phyloP scores from a whole-genome alignment of 2,113 vertebrate species.

The Nansenia antarctica region DNA sequence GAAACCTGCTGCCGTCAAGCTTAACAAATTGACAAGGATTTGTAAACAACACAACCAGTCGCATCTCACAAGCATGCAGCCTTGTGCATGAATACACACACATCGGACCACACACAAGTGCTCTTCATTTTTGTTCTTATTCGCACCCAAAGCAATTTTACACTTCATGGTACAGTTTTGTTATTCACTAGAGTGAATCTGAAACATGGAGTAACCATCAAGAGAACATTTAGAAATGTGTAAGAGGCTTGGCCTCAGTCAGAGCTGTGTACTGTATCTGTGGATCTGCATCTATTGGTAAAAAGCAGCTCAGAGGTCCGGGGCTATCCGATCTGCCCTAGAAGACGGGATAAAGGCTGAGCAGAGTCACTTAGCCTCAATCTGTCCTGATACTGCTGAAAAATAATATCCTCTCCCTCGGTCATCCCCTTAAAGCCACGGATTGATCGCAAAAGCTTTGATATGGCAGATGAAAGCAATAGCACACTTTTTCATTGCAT shows the following conservation, averaged over 20 bases:
- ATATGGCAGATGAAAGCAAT: too few species aligned
- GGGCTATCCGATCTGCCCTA: too few species aligned
- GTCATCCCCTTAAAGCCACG: too few species aligned
- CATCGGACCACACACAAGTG: constrained; percentile 44
- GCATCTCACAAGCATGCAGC: constrained; percentile 47
- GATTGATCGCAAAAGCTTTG: too few species aligned
- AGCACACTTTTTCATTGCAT: too few species aligned
- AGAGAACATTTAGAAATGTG: constrained; percentile 45
- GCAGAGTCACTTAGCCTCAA: too few species aligned
- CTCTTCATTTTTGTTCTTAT: constrained; percentile 23
- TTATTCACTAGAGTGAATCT: constrained; percentile 48
- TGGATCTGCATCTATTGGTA: constrained; percentile 22
- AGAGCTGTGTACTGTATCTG: constrained; percentile 50
- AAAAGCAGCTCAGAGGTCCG: not conserved
- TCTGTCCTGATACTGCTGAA: too few species aligned
- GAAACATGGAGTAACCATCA: constrained; percentile 49
- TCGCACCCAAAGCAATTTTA: constrained; percentile 64
- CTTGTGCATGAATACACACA: constrained; percentile 62
- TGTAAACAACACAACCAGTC: constrained; percentile 61
- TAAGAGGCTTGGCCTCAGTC: constrained; percentile 60
- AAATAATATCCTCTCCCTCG: too few species aligned
- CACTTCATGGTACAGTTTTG: constrained; percentile 64
- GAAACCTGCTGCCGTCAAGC: constrained; percentile 47
- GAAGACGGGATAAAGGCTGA: too few species aligned
- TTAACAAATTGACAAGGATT: constrained; percentile 66